A percentile compares a stretch with the other conserved stretches of the same genome.
Evolutionary conservation across 2,888 invertebrate species (phyloP).

Genomic region (Poecilobothrus nobilitatus): DNA sequence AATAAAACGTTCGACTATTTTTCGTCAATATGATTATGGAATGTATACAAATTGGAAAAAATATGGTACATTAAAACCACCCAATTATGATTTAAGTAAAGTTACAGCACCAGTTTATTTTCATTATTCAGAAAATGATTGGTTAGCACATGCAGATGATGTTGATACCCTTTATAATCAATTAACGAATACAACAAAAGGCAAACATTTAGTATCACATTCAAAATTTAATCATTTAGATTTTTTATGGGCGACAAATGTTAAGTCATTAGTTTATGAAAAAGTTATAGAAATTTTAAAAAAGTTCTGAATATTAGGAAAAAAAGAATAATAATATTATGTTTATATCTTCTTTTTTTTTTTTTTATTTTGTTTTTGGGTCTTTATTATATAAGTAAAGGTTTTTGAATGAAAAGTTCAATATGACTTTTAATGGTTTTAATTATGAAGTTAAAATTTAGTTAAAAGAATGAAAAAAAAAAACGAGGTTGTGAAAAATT

Average conservation of each 20-base stretch:
- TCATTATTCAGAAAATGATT: conserved; percentile 50
- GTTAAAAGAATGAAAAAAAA: too few species aligned
- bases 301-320: not conserved
- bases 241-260: conserved; percentile 54
- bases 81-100: conserved; percentile 44
- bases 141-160: conserved; percentile 45
- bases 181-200: conserved; percentile 37
- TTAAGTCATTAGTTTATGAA: conserved; percentile 47
- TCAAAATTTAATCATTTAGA: conserved; percentile 57
- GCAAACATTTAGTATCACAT: conserved; percentile 46
- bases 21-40: conserved; percentile 49
- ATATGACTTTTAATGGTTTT: too few species aligned
- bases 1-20: conserved; percentile 32
- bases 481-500: too few species aligned
- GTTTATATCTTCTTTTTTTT: too few species aligned
- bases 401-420: too few species aligned
- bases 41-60: conserved; percentile 38
- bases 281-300: not conserved
- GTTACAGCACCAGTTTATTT: conserved; percentile 46
- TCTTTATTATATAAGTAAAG: too few species aligned
- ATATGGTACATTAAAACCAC: conserved; percentile 47
- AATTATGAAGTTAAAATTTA: too few species aligned
- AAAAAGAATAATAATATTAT: too few species aligned
- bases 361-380: too few species aligned
- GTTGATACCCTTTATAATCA: conserved; percentile 27